Base-by-base conservation (phyloP, 2,888 invertebrate genomes). In the Cordylochernes scorpioides region DNA sequence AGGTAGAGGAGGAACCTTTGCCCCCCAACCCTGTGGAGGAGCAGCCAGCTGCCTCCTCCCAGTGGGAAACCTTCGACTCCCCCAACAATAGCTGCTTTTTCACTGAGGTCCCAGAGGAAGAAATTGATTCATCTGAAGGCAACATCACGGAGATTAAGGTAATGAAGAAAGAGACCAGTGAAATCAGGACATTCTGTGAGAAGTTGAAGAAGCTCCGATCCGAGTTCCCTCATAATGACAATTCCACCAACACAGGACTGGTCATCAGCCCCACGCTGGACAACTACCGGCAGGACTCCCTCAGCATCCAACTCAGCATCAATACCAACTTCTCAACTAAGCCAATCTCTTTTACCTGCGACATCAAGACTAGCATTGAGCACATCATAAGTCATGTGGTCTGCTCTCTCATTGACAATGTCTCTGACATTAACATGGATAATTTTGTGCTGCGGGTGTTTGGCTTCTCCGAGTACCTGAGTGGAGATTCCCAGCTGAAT, bases 301-400 rank as follows among this genome's bases (percentile, higher is more conserved):
- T 78, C 28, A 84, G 82, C 51, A 73, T 88, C 42, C 86, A 86
- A 57, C 60, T 91, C 41, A 62, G 77, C 45, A 74, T 91, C 31
- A 61, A 63, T 45, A 60, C 63, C 7, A 61, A 63, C 34, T 51
- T 47, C 38, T 33, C 44, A 12, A 39, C 45, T 25, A 54, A 54
- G 27, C 75, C 84, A 5, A 67, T 82, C 43, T 66, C 66, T 8
- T 88, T 91, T 52, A 86, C 84, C 19, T 84, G 84, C 48, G 82
- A 86, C 31, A 39, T 43, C 5, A 39, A 35, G 26, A 41, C 40
- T 5, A 41, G 45, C 18, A 49, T 56, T 13, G 52, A 55, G 28
- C 54, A 54, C 42, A 46, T 55, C 15, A 51, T 58, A 27, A 47
- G 49, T 31, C 50, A 54, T 32, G 51, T 52, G n/a, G 39, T 55